Evolutionary conservation across 2,888 invertebrate species (phyloP).

Genomic region (Bruchidius siliquastri): DNA sequence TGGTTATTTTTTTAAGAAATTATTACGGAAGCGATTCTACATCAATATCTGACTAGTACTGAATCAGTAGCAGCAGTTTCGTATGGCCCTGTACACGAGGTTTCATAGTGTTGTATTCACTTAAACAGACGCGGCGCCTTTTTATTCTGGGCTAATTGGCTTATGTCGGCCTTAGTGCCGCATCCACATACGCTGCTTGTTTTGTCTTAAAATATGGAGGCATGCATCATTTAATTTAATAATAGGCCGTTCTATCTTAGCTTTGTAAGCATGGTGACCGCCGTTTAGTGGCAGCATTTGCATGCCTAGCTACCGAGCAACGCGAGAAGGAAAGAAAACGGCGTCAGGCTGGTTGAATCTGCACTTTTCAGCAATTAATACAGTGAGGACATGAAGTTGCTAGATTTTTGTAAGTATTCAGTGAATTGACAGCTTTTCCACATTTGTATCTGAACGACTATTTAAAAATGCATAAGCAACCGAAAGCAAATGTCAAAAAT

Average conservation of each 20-base stretch:
- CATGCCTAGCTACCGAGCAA: not conserved
- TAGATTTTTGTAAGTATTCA: too few relatives aligned
- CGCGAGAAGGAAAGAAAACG: not conserved
- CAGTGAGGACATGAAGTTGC: too few relatives aligned
- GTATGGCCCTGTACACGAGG: not conserved
- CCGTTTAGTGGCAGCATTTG: not conserved
- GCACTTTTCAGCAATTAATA: not conserved
- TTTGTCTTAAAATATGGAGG: conserved; percentile 13
- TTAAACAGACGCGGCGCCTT: conserved; percentile 9
- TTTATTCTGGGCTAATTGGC: conserved; percentile 17
- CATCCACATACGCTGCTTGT: conserved; percentile 9
- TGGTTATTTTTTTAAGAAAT: too few relatives aligned
- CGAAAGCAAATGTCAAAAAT: too few relatives aligned
- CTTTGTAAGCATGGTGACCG: not conserved
- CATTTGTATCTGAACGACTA: too few relatives aligned
- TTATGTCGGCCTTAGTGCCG: conserved; percentile 4
- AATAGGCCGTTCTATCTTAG: conserved; percentile 13
- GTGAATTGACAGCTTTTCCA: too few relatives aligned
- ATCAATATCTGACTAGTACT: too few relatives aligned
- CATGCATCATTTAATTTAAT: conserved; percentile 19
- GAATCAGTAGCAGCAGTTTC: not conserved
- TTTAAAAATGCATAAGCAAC: too few relatives aligned
- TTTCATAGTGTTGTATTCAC: not conserved
- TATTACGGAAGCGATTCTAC: too few relatives aligned
- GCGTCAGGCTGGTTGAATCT: not conserved